These are phyloP conservation scores for Mola mola DNA, from an alignment of 2,113 vertebrate species.

Conservation along the genomic window DNA sequence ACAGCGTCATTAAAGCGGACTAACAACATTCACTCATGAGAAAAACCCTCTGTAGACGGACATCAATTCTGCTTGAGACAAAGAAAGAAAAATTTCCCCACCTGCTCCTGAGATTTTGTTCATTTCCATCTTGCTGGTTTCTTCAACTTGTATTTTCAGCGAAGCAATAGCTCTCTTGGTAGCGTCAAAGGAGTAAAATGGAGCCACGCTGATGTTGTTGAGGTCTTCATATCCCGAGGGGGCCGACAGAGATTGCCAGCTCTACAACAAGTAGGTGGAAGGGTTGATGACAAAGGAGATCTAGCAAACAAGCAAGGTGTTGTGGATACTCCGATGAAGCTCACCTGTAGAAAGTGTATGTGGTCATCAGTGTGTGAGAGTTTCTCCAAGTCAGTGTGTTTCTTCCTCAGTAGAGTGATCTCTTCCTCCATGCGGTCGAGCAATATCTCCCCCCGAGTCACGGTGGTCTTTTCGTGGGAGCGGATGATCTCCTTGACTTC, in stretches of 20 bases:
- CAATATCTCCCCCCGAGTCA: conserved; percentile 68
- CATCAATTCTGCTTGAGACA: neutral
- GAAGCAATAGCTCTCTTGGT: conserved; percentile 79
- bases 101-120: conserved; percentile 78
- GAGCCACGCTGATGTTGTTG: conserved; percentile 71
- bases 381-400: conserved; percentile 79
- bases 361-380: conserved; percentile 83
- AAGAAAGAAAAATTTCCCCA: conserved; percentile 24
- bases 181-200: conserved; percentile 77
- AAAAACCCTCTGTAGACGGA: neutral
- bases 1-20: too few relatives aligned
- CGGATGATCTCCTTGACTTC: conserved; percentile 80
- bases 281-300: conserved; percentile 17
- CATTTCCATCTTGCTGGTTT: conserved; percentile 76
- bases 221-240: conserved; percentile 83
- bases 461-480: conserved; percentile 67
- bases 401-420: conserved; percentile 79
- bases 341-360: conserved; percentile 84
- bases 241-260: conserved; percentile 81
- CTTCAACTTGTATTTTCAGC: conserved; percentile 80
- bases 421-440: conserved; percentile 79
- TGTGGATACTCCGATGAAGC: neutral
- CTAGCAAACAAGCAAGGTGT: neutral
- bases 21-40: too few relatives aligned
- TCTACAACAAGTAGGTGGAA: conserved; percentile 55